Base-by-base conservation (phyloP, 2,888 invertebrate species). In the Abscondita cerata region DNA sequence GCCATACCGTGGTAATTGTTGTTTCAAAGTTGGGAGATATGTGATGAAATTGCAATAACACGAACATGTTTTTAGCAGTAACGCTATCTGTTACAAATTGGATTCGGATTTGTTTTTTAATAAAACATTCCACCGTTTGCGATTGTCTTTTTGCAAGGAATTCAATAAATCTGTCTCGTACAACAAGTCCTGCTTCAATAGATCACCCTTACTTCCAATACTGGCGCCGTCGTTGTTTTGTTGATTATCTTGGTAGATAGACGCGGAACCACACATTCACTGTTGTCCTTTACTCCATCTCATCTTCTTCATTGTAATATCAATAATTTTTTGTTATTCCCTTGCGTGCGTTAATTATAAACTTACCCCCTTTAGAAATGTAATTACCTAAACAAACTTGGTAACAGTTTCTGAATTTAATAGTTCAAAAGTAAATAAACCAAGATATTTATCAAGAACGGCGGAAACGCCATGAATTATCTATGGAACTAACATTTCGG, bases 101-200 rank as follows among this genome's bases (percentile, higher is more conserved):
- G n/a, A n/a, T n/a, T n/a, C n/a, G n/a, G n/a, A n/a, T n/a, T n/a
- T n/a, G n/a, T n/a, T n/a, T n/a, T n/a, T 31, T 5, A 31, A 31
- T 6, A 31, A 31, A 31, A 31, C 5, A 31, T 31, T 8, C 4
- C 44, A 11, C 9, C n/a, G 44, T 11, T 18, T 8, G 4, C 48
- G 15, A 33, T 48, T 33, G 50, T 57, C 40, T 38, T 50, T 40
- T 40, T 18, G 13, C n/a, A 6, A 12, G 19, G 31, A 56, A 48
- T 48, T 18, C 56, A 48, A 56, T 56, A 56, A 56, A 48, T 48
- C 48, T 48, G 48, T 18, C 12, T 36, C n/a, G 16, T 13, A 12
- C 40, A 36, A 15, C n/a, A 50, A 41, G 31, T 41, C 15, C 48
- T 56, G 38, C 38, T 31, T 40, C 50, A 6, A 57, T 41, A 57